Percentiles rank a stretch among this genome's conserved stretches.
These are phyloP conservation scores for Hestina assimilis DNA, from an alignment of 1,140 invertebrate species.

Conservation along the genomic window DNA sequence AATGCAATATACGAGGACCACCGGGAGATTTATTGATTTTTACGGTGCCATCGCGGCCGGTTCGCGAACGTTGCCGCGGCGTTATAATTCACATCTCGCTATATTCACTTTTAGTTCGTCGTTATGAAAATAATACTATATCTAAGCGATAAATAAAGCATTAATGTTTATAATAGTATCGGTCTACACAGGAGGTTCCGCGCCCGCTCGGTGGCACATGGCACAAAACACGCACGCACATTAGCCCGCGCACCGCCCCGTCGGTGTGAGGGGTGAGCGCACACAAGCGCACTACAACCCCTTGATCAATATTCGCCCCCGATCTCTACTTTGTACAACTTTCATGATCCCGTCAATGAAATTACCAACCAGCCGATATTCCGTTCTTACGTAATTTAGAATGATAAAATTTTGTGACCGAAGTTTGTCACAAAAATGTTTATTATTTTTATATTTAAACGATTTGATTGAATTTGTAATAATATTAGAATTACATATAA, in stretches of 20 bases:
- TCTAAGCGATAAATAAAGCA: conserved; percentile 29
- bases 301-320: conserved; percentile 72
- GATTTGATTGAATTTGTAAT: too few species aligned
- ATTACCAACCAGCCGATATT: conserved; percentile 15
- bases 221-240: conserved; percentile 39
- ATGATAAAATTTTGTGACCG: neutral
- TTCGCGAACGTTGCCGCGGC: conserved; percentile 19
- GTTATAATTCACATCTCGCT: conserved; percentile 26
- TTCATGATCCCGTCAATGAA: conserved; percentile 41
- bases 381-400: conserved; percentile 17
- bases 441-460: neutral
- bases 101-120: conserved; percentile 13
- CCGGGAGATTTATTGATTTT: conserved; percentile 70
- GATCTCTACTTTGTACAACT: conserved; percentile 52
- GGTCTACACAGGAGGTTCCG: conserved; percentile 36
- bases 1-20: conserved; percentile 50
- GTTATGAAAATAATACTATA: conserved; percentile 13
- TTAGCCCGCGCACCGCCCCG: conserved; percentile 38
- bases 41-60: conserved; percentile 37
- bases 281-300: conserved; percentile 55
- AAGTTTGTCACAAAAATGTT: neutral
- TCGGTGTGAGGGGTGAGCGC: conserved; percentile 44
- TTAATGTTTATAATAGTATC: conserved; percentile 42
- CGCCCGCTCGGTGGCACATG: conserved; percentile 50
- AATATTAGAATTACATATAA: too few species aligned